A percentile compares a stretch with the other conserved stretches of the same genome.
Evolutionary conservation across 1,140 invertebrate genomes (phyloP).

Genomic region (Trichonephila clavata): DNA sequence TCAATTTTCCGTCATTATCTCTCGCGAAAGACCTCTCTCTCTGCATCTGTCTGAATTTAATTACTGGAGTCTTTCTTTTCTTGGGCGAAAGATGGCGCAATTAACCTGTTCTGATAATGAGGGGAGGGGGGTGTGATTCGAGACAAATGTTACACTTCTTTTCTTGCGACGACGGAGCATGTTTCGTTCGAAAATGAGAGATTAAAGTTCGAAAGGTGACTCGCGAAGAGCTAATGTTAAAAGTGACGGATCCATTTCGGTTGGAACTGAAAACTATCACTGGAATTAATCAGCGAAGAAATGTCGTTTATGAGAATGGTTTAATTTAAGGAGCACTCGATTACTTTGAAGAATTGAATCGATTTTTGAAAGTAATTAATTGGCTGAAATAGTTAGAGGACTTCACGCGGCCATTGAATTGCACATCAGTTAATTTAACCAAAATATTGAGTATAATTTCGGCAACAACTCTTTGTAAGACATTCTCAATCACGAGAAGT

Average conservation of each 20-base stretch:
- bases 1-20: background rate
- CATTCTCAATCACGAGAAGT: no score
- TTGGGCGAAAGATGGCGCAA: background rate
- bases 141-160: background rate
- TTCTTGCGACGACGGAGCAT: background rate
- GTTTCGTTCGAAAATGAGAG: background rate
- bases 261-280: background rate
- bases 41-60: background rate
- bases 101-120: background rate
- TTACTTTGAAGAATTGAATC: background rate
- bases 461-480: no score
- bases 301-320: background rate
- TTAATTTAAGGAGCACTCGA: background rate
- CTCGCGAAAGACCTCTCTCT: background rate
- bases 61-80: background rate
- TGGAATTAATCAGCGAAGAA: background rate
- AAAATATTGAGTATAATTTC: no score
- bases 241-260: background rate
- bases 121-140: background rate
- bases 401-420: no score
- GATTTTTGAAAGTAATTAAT: background rate
- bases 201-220: background rate
- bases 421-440: no score
- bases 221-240: background rate
- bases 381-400: no score